These are phyloP conservation scores for Bucco capensis DNA, from an alignment of 2,113 vertebrate species.

Conservation along the genomic window DNA sequence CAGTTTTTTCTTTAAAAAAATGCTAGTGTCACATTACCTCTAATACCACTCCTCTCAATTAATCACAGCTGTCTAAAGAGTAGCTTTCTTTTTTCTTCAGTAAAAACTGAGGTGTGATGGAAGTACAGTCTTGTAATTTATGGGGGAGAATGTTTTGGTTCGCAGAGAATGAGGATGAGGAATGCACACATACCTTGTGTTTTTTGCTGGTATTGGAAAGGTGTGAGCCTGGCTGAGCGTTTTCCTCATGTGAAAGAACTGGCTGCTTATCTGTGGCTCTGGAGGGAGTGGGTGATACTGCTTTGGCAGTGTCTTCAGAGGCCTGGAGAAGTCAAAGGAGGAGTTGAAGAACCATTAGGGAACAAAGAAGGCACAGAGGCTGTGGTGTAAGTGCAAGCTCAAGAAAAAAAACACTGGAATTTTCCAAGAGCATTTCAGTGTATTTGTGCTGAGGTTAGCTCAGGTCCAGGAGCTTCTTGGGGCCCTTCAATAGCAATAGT, in stretches of 20 bases:
- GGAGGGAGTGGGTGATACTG: conserved; percentile 46
- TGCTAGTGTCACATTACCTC: neutral
- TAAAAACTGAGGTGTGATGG: neutral
- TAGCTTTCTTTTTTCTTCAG: neutral
- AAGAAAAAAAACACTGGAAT: neutral
- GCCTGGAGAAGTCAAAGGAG: conserved; percentile 56
- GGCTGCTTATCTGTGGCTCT: neutral
- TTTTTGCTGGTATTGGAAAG: conserved; percentile 3
- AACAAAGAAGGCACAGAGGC: neutral
- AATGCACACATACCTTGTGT: conserved; percentile 19
- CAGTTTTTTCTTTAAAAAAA: neutral
- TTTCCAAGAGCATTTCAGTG: neutral
- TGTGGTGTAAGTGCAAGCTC: neutral
- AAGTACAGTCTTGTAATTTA: neutral
- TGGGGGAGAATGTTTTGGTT: neutral
- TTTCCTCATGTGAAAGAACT: neutral
- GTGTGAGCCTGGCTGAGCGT: neutral
- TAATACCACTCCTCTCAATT: conserved; percentile 4
- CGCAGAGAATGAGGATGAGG: neutral
- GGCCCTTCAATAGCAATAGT: neutral
- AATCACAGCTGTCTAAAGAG: conserved; percentile 40
- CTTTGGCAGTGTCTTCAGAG: conserved; percentile 22
- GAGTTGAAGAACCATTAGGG: neutral
- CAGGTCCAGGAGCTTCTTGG: neutral
- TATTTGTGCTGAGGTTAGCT: neutral